Evolutionary conservation across 2,797 vertebrate species (phyloP), one percentile per base, ranked within the genome.

Genomic region (Gadopsis marmoratus): DNA sequence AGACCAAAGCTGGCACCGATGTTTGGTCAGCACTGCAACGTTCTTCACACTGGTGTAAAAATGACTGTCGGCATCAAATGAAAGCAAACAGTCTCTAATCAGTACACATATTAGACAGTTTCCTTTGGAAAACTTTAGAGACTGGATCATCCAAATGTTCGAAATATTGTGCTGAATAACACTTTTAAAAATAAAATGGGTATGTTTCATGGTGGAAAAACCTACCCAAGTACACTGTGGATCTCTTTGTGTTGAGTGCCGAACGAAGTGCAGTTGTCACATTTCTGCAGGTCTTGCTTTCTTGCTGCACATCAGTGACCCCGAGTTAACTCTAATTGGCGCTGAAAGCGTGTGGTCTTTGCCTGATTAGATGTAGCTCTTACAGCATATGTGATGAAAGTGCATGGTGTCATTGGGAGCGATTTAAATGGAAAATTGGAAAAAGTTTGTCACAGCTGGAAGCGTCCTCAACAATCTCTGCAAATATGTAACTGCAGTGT

Each of bases 301-400:
- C 48, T 62, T 23, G 21, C 19, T 1, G 8, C 59, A 61, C 66
- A 56, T 70, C 60, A 63, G 41, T 60, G 35, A 39, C 61, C 48
- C 43, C 23, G 60, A 71, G 70, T 66, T 47, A 63, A 65, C 79
- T 70, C 3, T 26, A 63, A 75, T 63, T 74, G 86, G 45, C 59
- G 45, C 61, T 51, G 10, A 19, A 50, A 79, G 47, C 45, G 16
- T 31, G 33, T 35, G 55, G 21, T 74, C 63, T 76, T 50, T 51
- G 58, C 33, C 54, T 83, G 85, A 86, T 88, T 82, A 72, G 50
- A 78, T 65, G 17, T 3, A 50, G 76, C 56, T 76, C 59, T 64
- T 17, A 58, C 39, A 70, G 68, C 64, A 53, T 10, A 48, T 29
- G 55, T 55, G 51, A 67, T 67, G 58, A 63, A 69, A 63, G 70